phyloP scores from a whole-genome alignment of 2,113 vertebrate species.

The Petroica traversi region DNA sequence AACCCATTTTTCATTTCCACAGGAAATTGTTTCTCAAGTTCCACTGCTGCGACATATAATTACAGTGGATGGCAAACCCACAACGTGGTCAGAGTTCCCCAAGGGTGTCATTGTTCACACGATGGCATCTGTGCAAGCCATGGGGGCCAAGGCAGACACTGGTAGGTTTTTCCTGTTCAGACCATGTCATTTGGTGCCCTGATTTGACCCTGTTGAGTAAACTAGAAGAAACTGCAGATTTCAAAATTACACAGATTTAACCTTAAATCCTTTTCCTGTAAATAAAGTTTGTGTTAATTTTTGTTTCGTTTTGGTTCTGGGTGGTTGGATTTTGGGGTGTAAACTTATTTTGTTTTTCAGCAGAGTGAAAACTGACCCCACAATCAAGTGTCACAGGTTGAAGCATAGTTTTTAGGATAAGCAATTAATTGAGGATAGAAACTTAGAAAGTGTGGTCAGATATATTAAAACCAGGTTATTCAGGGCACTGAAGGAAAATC shows the following conservation, averaged over 20 bases:
- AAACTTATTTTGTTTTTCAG: neutral
- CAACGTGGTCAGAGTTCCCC: conserved; percentile 78
- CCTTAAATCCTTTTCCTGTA: neutral
- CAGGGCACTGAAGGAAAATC: neutral
- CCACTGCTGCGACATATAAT: conserved; percentile 87
- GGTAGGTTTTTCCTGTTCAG: conserved; percentile 64
- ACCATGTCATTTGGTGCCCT: neutral
- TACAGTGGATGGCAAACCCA: conserved; percentile 83
- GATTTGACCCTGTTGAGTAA: neutral
- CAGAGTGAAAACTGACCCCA: neutral
- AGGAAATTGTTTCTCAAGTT: conserved; percentile 87
- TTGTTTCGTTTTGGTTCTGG: neutral
- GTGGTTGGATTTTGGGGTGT: neutral
- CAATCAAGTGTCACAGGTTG: neutral
- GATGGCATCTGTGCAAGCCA: conserved; percentile 86
- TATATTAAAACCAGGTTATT: neutral
- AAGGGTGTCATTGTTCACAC: conserved; percentile 86
- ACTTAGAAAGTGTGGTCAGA: neutral
- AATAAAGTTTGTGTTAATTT: neutral
- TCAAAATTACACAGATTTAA: neutral
- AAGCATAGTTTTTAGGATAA: neutral
- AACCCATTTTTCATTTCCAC: neutral
- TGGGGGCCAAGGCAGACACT: conserved; percentile 78
- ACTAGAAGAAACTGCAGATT: neutral
- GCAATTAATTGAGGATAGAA: neutral